Conservation (phyloP, 2,113 vertebrate genomes). For the Heliornis fulica region DNA sequence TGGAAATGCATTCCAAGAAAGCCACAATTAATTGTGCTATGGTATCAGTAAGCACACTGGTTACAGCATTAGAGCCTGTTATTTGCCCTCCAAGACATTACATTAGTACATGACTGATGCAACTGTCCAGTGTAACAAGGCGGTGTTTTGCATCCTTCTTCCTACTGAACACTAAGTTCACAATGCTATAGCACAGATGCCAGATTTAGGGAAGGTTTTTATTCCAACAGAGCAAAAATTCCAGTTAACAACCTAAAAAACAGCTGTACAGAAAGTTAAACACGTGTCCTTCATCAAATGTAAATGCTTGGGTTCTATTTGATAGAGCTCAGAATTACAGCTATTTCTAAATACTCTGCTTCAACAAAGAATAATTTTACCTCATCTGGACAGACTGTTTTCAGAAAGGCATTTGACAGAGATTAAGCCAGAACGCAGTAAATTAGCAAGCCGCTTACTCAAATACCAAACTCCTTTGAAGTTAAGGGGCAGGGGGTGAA, state of each 20-base stretch:
- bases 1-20: background rate
- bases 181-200: background rate
- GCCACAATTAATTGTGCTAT: slow-evolving; percentile 23
- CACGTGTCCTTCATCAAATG: slow-evolving; percentile 35
- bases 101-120: slow-evolving; percentile 18
- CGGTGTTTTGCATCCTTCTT: background rate
- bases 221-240: background rate
- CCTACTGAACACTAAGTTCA: background rate
- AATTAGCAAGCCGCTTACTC: background rate
- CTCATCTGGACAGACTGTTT: slow-evolving; percentile 37
- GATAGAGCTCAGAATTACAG: background rate
- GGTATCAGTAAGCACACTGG: slow-evolving; percentile 1
- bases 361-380: slow-evolving; percentile 4
- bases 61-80: slow-evolving; percentile 19
- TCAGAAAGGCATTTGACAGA: background rate
- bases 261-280: slow-evolving; percentile 3
- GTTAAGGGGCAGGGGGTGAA: background rate
- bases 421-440: slow-evolving; percentile 28
- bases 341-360: slow-evolving; percentile 28
- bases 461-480: slow-evolving; percentile 12
- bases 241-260: background rate
- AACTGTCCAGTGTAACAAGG: background rate
- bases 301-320: background rate
- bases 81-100: background rate
- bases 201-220: background rate